Evolutionary conservation across 1,140 invertebrate species (phyloP).

Genomic region (Planococcus citri): DNA sequence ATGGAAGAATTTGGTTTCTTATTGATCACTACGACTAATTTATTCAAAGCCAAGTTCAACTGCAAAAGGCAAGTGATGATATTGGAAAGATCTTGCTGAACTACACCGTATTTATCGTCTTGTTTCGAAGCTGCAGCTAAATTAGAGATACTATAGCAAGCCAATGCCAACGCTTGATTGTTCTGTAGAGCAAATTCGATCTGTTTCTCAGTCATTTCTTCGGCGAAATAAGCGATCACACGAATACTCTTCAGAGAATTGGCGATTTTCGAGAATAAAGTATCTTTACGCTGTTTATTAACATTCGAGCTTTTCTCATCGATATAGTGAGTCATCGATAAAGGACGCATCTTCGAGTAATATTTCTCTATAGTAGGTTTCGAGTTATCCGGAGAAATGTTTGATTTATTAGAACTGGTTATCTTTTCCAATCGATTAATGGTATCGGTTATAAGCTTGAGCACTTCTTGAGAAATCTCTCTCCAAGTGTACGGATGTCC

Average conservation of each 20-base stretch:
- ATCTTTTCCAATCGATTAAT: neutral
- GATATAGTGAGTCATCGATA: neutral
- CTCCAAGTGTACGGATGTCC: conserved; percentile 71
- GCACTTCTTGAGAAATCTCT: conserved; percentile 34
- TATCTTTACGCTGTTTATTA: neutral
- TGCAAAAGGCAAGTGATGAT: conserved; percentile 51
- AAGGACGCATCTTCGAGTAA: conserved; percentile 10
- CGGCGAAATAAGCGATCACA: neutral
- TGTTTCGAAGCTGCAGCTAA: conserved; percentile 50
- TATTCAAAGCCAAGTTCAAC: conserved; percentile 55
- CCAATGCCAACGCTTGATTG: conserved; percentile 54
- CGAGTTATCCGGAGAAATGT: neutral
- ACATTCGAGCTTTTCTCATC: neutral
- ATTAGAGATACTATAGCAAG: conserved; percentile 51
- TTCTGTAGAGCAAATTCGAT: conserved; percentile 38
- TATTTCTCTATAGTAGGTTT: neutral
- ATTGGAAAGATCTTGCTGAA: conserved; percentile 56
- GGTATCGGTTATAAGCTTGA: neutral
- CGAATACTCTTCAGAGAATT: neutral
- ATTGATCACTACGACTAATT: conserved; percentile 37
- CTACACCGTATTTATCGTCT: conserved; percentile 66
- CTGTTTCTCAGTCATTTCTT: neutral
- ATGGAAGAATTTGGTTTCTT: conserved; percentile 42
- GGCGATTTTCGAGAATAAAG: neutral
- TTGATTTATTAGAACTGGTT: neutral